Base-by-base conservation (phyloP, 2,113 vertebrate genomes). In the Nansenia antarctica region DNA sequence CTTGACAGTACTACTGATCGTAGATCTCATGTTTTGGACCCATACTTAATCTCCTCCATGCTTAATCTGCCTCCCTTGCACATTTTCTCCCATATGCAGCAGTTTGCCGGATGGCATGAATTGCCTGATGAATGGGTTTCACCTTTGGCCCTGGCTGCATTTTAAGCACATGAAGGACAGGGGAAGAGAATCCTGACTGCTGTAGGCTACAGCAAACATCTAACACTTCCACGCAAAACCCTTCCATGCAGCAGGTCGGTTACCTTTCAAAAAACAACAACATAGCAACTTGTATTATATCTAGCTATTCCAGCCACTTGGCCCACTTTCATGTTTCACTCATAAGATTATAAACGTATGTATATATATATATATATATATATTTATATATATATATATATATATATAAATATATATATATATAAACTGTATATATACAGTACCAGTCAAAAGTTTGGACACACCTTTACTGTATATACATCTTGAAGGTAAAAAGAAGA, bases 71-170 rank as follows among this genome's bases (percentile, higher is more conserved):
- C 58, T 74, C 9, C 70, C 80, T 76, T 84, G 85, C 87, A 88
- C 62, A 82, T 86, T 89, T 88, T 88, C 73, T 72, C 76, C 77
- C 80, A 53, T 60, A 73, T 83, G 78, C 87, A 88, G 86, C 82
- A 77, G 69, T 89, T 89, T 79, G 65, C 60, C 45, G 65, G 74
- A 82, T 80, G 73, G 69, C 73, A 67, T 26, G 65, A 62, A 9
- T 65, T 79, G 49, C 52, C 76, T 83, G 84, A 89, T 89, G 81
- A 91, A 88, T 86, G 82, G 81, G 68, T 45, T 27, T 70, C 74
- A 71, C 81, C 85, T 88, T 84, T 88, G 83, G 65, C 78, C 75
- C 72, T 45, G 53, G 78, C 75, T 42, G 59, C 57, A 27, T 49
- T 80, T 67, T 72, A 85, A 84, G 86, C 79, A 78, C 85, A 73